A percentile compares a stretch with the other conserved stretches of the same genome.
These are phyloP conservation scores for Vesta saturnalis DNA, from an alignment of 2,888 invertebrate species.

Conservation along the genomic window DNA sequence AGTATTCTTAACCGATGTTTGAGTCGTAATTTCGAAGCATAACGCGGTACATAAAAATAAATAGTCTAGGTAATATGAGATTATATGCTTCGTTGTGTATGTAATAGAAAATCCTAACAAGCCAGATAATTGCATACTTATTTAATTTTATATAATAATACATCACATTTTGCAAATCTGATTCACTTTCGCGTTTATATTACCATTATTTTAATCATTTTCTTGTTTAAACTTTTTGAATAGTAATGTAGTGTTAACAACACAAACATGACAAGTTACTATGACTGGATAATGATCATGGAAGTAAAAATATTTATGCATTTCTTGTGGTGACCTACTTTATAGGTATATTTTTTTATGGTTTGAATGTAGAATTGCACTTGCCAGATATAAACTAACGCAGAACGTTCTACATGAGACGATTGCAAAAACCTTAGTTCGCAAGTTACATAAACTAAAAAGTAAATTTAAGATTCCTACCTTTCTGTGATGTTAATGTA, in stretches of 20 bases:
- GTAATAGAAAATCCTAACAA: conserved; percentile 1
- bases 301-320: conserved; percentile 15
- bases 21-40: not conserved
- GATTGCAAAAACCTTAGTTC: conserved; percentile 19
- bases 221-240: not conserved
- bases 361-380: conserved; percentile 22
- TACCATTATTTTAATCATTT: conserved; percentile 8
- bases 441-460: conserved; percentile 7
- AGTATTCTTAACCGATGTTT: no score
- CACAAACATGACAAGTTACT: conserved; percentile 13
- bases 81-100: not conserved
- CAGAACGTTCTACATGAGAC: conserved; percentile 25
- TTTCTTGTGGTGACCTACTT: conserved; percentile 24
- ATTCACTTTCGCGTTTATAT: not conserved
- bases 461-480: conserved; percentile 1
- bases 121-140: not conserved
- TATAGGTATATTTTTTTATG: conserved; percentile 16
- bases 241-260: conserved; percentile 1
- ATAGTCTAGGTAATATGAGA: not conserved
- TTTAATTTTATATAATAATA: conserved; percentile 1
- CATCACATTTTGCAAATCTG: not conserved
- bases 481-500: not conserved
- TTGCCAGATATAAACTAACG: conserved; percentile 20
- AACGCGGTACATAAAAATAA: no score
- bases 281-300: conserved; percentile 13